Evolutionary conservation across 2,888 invertebrate genomes (phyloP), one percentile per base, ranked within the genome.

Genomic region (Microplitis deprimator): DNA sequence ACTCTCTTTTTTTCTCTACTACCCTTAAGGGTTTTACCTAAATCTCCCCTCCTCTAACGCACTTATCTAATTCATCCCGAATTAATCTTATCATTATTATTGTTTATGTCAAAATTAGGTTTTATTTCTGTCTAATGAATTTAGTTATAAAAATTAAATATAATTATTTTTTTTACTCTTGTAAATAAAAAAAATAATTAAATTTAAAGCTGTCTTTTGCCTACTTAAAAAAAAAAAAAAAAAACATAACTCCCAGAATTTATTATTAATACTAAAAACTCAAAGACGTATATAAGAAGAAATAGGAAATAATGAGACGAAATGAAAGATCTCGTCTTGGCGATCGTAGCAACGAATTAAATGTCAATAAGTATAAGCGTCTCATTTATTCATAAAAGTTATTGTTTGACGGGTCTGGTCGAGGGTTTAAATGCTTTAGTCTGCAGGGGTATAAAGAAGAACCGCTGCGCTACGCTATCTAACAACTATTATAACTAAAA

Each of bases 281-380:
- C 17, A 68, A 68, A 59, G 16, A 20, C n/a, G 13, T 20, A n/a
- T 40, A 64, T 8, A 59, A 70, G 39, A 38, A 6, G n/a, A 69
- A 64, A 16, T 16, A 65, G 7, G 6, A 50, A 64, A 16, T 17
- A 59, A 65, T n/a, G 67, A 61, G 68, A 73, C 60, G 38, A 60
- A 61, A 39, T 68, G 59, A 69, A 68, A 76, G 69, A 61, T 60
- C 74, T 69, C 62, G 71, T 69, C 16, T 77, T 74, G 65, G 72
- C 67, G 70, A 16, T 69, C 62, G 61, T 70, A 78, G 77, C 79
- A 76, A 82, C 82, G 84, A 85, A 84, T 84, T 83, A 84, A 85
- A 83, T 83, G 83, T 83, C 83, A 83, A 85, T 86, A 84, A 85
- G 82, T 79, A 82, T 82, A 68, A 75, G 77, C 76, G 76, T 72